Conservation (phyloP, 2,888 invertebrate species). For the Xanthia togata region DNA sequence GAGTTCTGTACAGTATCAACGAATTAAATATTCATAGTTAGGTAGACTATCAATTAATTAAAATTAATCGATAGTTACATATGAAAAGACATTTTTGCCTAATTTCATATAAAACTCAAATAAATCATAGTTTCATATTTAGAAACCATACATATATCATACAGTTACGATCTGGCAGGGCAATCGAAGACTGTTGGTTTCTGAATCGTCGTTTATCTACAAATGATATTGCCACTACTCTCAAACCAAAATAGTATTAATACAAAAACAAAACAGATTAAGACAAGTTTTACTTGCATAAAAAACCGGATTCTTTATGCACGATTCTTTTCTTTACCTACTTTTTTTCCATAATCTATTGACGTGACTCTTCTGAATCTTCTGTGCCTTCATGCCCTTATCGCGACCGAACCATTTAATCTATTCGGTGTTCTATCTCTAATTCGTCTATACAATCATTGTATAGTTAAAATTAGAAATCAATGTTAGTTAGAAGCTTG, state of each 20-base stretch:
- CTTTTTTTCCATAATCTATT: neutral
- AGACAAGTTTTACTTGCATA: neutral
- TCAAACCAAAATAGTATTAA: neutral
- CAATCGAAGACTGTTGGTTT: neutral
- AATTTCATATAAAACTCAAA: no score
- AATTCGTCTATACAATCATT: neutral
- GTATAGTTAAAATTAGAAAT: constrained; percentile 10
- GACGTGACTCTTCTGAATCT: neutral
- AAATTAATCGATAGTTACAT: neutral
- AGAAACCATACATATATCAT: no score
- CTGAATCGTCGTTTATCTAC: neutral
- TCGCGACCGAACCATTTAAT: neutral
- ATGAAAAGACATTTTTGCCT: neutral
- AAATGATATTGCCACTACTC: neutral
- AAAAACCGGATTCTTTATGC: neutral
- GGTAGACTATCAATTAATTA: neutral
- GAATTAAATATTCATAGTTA: neutral
- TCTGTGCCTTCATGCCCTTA: constrained; percentile 1
- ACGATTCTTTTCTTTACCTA: no score
- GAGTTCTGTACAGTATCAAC: neutral
- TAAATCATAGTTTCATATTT: no score
- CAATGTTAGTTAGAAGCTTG: neutral
- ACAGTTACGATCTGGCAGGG: neutral
- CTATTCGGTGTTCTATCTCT: neutral
- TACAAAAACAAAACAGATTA: no score